Evolutionary conservation across 2,797 vertebrate species (phyloP).

Genomic region (Antennarius maculatus): DNA sequence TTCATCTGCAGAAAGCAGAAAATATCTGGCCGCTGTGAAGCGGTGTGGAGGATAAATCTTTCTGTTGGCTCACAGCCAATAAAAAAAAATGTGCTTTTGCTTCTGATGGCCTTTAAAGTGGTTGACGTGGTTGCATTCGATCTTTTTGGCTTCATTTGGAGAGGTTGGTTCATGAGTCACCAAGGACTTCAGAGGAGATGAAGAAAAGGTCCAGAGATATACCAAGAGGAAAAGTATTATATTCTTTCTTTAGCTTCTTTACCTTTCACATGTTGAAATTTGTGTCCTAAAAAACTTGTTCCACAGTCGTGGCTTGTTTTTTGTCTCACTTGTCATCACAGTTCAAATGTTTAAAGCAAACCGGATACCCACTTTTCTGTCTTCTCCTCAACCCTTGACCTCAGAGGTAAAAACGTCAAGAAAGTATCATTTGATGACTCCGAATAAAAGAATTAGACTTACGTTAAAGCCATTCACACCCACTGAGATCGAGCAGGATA

Average conservation of each 20-base stretch:
- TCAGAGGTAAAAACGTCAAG: constrained; percentile 12
- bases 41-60: constrained; percentile 15
- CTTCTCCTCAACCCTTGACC: too few species aligned
- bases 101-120: constrained; percentile 48
- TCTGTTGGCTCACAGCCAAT: constrained; percentile 37
- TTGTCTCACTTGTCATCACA: too few species aligned
- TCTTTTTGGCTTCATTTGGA: constrained; percentile 31
- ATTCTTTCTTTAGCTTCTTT: constrained; percentile 2
- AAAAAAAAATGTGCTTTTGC: constrained; percentile 39
- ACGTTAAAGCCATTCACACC: constrained; percentile 20
- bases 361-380: too few species aligned
- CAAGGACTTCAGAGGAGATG: constrained; percentile 23
- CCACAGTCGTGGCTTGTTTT: too few species aligned
- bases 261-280: not conserved
- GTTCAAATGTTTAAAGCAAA: not conserved
- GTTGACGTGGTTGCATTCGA: constrained; percentile 40
- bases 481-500: constrained; percentile 47
- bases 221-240: not conserved
- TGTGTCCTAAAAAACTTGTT: too few species aligned
- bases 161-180: constrained; percentile 30
- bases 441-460: constrained; percentile 26
- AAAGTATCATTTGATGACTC: constrained; percentile 19
- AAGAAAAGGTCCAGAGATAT: constrained; percentile 19
- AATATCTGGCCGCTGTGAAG: not conserved
- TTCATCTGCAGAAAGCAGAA: constrained; percentile 14